A percentile compares a stretch with the other conserved stretches of the same genome.
These are phyloP conservation scores for Hiodon alosoides DNA, from an alignment of 2,113 vertebrate species.

Conservation along the genomic window DNA sequence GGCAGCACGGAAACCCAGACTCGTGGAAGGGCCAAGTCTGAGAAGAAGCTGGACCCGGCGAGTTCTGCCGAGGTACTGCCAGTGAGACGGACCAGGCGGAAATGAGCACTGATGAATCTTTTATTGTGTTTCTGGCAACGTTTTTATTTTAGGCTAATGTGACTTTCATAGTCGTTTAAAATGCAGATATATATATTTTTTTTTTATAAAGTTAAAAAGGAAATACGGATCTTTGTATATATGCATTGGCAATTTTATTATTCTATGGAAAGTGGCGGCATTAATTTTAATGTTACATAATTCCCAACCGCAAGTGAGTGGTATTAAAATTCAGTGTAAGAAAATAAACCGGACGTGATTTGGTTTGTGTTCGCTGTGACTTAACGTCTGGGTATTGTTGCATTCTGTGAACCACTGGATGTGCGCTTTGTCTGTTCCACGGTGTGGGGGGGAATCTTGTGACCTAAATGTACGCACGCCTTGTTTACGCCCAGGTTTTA, in stretches of 20 bases:
- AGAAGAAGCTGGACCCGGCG: constrained; percentile 13
- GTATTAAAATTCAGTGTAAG: neutral
- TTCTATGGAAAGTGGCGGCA: neutral
- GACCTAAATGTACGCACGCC: no score
- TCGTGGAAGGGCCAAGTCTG: constrained; percentile 19
- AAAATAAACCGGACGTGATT: no score
- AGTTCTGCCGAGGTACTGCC: constrained; percentile 15
- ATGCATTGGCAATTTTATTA: neutral
- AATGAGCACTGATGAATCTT: constrained; percentile 31
- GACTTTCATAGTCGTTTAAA: no score
- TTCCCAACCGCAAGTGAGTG: neutral
- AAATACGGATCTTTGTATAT: neutral
- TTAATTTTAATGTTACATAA: neutral
- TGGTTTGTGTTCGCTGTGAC: no score
- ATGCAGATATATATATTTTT: neutral
- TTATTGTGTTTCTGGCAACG: neutral
- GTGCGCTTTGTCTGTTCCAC: neutral
- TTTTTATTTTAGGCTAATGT: no score
- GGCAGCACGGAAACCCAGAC: constrained; percentile 5
- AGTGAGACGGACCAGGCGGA: constrained; percentile 33
- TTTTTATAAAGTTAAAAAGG: neutral
- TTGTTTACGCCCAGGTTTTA: no score
- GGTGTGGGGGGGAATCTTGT: no score
- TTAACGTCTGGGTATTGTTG: neutral
- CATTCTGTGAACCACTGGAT: constrained; percentile 1